A percentile compares a stretch with the other conserved stretches of the same genome.
These are phyloP conservation scores for Myotis daubentonii DNA, from an alignment of 2,797 vertebrate species.

Conservation along the genomic window DNA sequence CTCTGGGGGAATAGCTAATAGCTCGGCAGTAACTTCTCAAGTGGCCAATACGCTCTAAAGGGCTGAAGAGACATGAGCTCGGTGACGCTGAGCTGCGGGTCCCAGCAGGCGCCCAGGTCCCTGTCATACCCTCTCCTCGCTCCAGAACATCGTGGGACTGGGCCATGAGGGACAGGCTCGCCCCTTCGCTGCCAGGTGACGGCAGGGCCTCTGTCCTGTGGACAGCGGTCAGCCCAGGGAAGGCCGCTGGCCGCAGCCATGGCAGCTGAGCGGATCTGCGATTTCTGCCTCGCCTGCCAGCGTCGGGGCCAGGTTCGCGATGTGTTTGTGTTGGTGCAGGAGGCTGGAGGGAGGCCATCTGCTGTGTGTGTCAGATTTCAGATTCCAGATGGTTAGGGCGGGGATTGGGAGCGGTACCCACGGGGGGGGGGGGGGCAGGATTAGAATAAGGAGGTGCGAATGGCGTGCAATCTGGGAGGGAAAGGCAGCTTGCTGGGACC, in stretches of 20 bases:
- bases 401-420: slow-evolving; percentile 77
- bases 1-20: slow-evolving; percentile 68
- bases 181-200: slow-evolving; percentile 49
- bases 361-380: slow-evolving; percentile 71
- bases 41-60: slow-evolving; percentile 55
- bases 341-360: slow-evolving; percentile 74
- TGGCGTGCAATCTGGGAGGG: slow-evolving; percentile 81
- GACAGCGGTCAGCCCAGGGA: slow-evolving; percentile 70
- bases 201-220: slow-evolving; percentile 57
- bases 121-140: neutral
- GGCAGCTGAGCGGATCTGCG: slow-evolving; percentile 82
- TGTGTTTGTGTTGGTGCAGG: slow-evolving; percentile 78
- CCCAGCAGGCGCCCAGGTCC: neutral
- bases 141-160: neutral
- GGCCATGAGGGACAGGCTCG: neutral
- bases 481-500: slow-evolving; percentile 82
- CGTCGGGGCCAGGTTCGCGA: slow-evolving; percentile 61
- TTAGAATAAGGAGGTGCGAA: slow-evolving; percentile 86
- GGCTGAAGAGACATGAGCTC: slow-evolving; percentile 67
- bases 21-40: slow-evolving; percentile 66
- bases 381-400: slow-evolving; percentile 78
- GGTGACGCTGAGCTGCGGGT: slow-evolving; percentile 4
- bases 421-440: slow-evolving; percentile 72
- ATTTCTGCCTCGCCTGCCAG: slow-evolving; percentile 80
- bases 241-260: slow-evolving; percentile 79